A percentile compares a stretch with the other conserved stretches of the same genome.
These are phyloP conservation scores for Watsonalla cultraria DNA, from an alignment of 2,888 invertebrate genomes.

Conservation along the genomic window DNA sequence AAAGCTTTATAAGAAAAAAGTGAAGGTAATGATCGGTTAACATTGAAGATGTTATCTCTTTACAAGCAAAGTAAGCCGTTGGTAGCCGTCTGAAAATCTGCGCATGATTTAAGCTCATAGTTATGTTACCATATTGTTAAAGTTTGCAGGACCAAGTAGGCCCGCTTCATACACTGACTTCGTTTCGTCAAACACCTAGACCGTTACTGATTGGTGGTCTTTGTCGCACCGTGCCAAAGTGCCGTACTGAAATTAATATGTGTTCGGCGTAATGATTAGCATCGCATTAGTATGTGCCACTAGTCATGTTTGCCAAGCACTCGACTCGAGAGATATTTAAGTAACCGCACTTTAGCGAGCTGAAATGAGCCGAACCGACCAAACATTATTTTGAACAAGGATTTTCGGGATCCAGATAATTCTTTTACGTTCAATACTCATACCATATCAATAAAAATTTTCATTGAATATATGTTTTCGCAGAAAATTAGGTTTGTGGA, in stretches of 20 bases:
- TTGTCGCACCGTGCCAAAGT: conserved; percentile 50
- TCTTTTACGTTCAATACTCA: too few relatives aligned
- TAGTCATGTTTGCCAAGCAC: conserved; percentile 56
- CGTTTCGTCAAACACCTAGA: conserved; percentile 44
- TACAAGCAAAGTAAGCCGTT: neutral
- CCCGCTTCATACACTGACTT: conserved; percentile 30
- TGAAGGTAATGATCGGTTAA: too few relatives aligned
- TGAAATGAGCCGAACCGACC: conserved; percentile 30
- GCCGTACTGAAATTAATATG: conserved; percentile 71
- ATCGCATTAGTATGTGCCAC: conserved; percentile 68
- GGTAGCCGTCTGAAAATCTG: neutral
- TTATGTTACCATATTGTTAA: neutral
- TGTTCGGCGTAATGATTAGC: conserved; percentile 67
- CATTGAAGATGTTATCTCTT: too few relatives aligned
- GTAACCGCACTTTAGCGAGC: conserved; percentile 47
- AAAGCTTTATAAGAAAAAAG: too few relatives aligned
- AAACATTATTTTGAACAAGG: conserved; percentile 19
- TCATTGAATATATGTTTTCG: neutral
- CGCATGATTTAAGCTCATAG: neutral
- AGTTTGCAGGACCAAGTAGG: conserved; percentile 10
- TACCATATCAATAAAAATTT: too few relatives aligned
- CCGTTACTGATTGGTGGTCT: conserved; percentile 55
- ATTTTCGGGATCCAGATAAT: conserved; percentile 7
- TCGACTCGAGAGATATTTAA: conserved; percentile 59
- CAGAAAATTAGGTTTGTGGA: neutral